Conservation (phyloP, 2,888 invertebrate genomes). For the Strigamia transsilvanica region DNA sequence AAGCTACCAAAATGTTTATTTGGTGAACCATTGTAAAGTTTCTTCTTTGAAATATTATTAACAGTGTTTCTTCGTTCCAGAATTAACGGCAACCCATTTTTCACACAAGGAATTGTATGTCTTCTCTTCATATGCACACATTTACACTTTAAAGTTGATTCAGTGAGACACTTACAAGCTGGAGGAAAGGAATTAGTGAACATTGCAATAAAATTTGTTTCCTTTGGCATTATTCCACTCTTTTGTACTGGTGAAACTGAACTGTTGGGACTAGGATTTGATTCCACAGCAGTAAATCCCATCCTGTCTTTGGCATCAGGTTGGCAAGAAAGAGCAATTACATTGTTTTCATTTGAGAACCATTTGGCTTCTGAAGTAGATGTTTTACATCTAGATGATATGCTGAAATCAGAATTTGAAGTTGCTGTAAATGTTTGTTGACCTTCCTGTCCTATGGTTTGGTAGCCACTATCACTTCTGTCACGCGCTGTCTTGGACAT, state of each 20-base stretch:
- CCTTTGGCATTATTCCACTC: not conserved
- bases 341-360: not conserved
- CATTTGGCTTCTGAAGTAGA: not conserved
- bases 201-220: not conserved
- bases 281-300: not conserved
- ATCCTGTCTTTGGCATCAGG: too few species aligned
- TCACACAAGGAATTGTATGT: not conserved
- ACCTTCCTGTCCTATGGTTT: constrained; percentile 54
- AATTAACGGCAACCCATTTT: not conserved
- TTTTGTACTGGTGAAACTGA: not conserved
- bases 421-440: not conserved
- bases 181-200: not conserved
- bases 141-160: not conserved
- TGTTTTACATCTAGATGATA: not conserved
- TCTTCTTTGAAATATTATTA: not conserved
- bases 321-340: not conserved
- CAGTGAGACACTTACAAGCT: not conserved
- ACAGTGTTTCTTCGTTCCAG: not conserved
- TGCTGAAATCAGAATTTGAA: not conserved
- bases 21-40: not conserved
- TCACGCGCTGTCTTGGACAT: constrained; percentile 44
- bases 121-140: not conserved
- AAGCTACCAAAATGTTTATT: constrained; percentile 51
- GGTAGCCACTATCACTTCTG: constrained; percentile 56
- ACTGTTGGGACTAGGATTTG: not conserved